These are phyloP conservation scores for Carcharodon carcharias DNA, from an alignment of 2,797 vertebrate species.

Conservation along the genomic window DNA sequence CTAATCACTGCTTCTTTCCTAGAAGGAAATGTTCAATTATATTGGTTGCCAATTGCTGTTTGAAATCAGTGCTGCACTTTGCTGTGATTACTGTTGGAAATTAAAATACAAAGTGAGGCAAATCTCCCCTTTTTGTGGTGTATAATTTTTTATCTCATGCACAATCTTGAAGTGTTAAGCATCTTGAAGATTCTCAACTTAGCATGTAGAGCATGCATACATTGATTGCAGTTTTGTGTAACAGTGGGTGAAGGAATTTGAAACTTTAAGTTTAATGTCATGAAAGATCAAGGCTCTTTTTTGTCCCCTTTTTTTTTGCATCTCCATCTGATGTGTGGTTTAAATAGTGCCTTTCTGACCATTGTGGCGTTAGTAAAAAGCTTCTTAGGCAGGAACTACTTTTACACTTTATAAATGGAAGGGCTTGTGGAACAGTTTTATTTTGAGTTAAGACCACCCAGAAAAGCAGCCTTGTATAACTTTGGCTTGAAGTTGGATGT, in stretches of 20 bases:
- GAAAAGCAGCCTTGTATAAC: background rate
- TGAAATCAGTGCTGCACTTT: background rate
- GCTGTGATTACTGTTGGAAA: background rate
- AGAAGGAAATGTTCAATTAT: background rate
- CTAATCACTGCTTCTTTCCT: background rate
- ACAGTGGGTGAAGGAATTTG: background rate
- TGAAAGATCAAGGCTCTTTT: constrained; percentile 1
- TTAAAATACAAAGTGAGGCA: background rate
- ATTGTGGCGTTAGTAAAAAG: background rate
- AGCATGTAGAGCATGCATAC: background rate
- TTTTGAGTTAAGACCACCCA: background rate
- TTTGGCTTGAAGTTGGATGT: background rate
- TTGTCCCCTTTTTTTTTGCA: background rate
- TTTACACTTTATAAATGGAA: background rate
- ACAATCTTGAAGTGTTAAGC: background rate
- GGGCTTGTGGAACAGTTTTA: background rate
- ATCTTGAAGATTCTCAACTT: background rate
- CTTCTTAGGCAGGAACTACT: background rate
- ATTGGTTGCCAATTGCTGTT: background rate
- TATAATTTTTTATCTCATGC: background rate
- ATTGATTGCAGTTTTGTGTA: background rate
- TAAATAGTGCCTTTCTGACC: background rate
- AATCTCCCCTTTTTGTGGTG: background rate
- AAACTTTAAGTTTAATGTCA: background rate
- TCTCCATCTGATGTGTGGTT: background rate